Percentiles rank a stretch among this genome's conserved stretches.
Conservation (phyloP, 2,797 vertebrate genomes). For the Phylloscopus collybita region DNA sequence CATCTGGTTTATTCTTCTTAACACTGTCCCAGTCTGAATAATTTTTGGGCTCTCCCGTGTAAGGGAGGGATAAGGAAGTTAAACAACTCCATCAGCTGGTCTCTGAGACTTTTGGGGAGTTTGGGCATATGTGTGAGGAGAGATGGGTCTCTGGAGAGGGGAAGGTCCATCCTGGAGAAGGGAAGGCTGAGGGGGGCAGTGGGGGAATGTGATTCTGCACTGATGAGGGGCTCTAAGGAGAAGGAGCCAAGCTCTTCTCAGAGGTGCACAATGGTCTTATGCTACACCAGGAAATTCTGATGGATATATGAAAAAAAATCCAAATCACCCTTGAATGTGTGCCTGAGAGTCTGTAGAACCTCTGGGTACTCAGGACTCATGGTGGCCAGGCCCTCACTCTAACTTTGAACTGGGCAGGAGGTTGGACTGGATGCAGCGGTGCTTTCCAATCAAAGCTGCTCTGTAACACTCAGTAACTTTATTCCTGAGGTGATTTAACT, state of each 20-base stretch:
- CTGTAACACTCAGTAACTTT: background rate
- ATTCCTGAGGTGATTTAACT: background rate
- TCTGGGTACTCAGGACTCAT: background rate
- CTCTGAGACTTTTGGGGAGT: background rate
- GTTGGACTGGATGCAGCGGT: background rate
- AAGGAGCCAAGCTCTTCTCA: background rate
- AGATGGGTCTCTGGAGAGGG: background rate
- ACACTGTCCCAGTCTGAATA: background rate
- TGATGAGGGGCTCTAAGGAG: background rate
- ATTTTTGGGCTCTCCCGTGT: background rate
- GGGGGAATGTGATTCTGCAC: accelerated
- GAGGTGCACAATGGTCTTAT: accelerated
- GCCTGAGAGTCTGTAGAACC: background rate
- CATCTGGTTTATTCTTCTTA: background rate
- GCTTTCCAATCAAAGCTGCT: background rate
- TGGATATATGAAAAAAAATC: background rate
- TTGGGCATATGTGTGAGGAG: background rate
- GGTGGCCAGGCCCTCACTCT: accelerated
- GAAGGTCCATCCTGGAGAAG: background rate
- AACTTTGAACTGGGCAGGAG: background rate
- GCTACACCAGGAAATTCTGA: background rate
- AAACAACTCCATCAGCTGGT: background rate
- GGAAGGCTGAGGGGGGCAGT: background rate
- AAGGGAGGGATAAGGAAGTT: background rate
- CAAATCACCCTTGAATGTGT: background rate